Conservation (phyloP, 2,888 invertebrate species). For the Amaurobius ferox region DNA sequence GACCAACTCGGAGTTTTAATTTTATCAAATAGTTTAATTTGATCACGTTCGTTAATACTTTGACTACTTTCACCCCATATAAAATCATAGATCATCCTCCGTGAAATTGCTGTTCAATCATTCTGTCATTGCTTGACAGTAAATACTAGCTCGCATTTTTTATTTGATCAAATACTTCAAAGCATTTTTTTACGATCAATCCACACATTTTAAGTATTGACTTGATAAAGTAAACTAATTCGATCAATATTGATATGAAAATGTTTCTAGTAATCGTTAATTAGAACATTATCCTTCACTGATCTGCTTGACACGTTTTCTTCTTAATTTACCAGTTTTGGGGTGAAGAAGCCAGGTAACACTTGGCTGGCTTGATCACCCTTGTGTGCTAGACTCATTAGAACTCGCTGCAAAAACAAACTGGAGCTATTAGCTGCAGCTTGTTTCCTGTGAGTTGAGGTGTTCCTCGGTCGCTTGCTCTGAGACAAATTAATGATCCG, state of each 20-base stretch:
- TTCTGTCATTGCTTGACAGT: too few relatives aligned
- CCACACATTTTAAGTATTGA: background rate
- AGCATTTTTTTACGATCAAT: background rate
- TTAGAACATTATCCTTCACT: conserved; percentile 4
- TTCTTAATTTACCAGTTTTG: background rate
- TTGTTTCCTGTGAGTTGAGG: background rate
- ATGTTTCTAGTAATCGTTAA: background rate
- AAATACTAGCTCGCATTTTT: too few relatives aligned
- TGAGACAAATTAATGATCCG: background rate
- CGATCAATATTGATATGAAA: background rate
- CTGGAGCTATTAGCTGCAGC: background rate
- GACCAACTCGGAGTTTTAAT: too few relatives aligned
- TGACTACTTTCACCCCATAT: too few relatives aligned
- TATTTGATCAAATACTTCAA: too few relatives aligned
- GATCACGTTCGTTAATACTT: too few relatives aligned
- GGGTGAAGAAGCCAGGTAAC: background rate
- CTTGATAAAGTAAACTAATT: too few relatives aligned
- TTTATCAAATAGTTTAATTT: too few relatives aligned
- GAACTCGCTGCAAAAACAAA: background rate
- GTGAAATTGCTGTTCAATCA: too few relatives aligned
- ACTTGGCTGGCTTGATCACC: background rate
- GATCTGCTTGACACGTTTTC: background rate
- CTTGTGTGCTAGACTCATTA: background rate
- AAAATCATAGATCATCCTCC: too few relatives aligned
- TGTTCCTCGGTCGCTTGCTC: background rate